Base-by-base conservation (phyloP, 2,888 invertebrate genomes). In the Helicoverpa assulta region DNA sequence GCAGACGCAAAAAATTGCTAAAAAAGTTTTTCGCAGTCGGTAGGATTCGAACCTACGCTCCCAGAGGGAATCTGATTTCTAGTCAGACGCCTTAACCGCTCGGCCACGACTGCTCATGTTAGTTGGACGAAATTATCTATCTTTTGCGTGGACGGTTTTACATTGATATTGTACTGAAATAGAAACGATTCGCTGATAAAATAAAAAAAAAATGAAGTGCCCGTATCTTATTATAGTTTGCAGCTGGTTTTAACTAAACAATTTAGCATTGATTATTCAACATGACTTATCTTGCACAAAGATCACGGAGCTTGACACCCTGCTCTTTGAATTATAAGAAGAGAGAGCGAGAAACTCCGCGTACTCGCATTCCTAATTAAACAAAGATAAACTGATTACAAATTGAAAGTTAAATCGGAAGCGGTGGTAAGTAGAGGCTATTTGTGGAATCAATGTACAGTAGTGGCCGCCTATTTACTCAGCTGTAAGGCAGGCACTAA, bases 41-140 rank as follows among this genome's bases (percentile, higher is more conserved):
- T 97, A 97, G 97, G 97, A 97, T 97, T 97, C 97, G 97, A 97
- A 98, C 97, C 97, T 97, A 97, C 97, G 97, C 97, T 97, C 97
- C 97, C 97, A 97, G 97, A 97, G 97, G 97, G 97, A 26, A 26
- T 26, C 26, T 26, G 26, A 26, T 97, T 97, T 97, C 97, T 97
- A 97, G 97, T 97, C 97, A 97, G 97, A 97, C 97, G 97, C 97
- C 97, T 97, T 97, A 97, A 97, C 97, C 97, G 97, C 97, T 97
- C 97, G 97, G 97, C 97, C 97, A 97, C 97, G 97, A 97, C 97
- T 97, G 97, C 97, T 37, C 97, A 97, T 53, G 1, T 0, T 3
- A 0, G 5, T 0, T 0, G 0, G 0, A 16, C 29, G 62, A 77
- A 77, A 77, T 80, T 64, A 63, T 54, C 37, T 63, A 19, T 66